Evolutionary conservation across 1,140 invertebrate species (phyloP), one percentile per base, ranked within the genome.

Genomic region (Anastatus disparis): DNA sequence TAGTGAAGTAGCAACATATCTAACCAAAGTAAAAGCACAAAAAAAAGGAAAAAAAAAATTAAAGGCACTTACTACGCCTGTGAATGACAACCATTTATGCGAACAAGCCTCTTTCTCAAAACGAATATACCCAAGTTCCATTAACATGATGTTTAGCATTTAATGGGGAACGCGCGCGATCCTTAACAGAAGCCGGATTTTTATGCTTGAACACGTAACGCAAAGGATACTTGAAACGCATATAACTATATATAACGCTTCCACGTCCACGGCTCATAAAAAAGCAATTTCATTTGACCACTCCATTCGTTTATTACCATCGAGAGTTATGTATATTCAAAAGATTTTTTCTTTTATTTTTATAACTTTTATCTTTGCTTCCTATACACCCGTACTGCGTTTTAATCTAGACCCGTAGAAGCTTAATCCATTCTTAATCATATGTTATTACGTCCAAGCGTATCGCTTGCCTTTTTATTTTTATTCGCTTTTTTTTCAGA

Each of bases 241-340:
- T 42, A n/a, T n/a, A n/a, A n/a, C n/a, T n/a, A n/a, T n/a, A n/a
- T n/a, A n/a, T n/a, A n/a, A n/a, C n/a, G n/a, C n/a, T n/a, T n/a
- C n/a, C n/a, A n/a, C n/a, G n/a, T n/a, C n/a, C n/a, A n/a, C 35
- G 38, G 20, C 35, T 42, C 56, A 22, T 59, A 59, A 59, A 59
- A 59, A 59, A 38, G 38, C 56, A 24, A 59, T 59, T 59, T 27
- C 38, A 59, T 59, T 42, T 15, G 56, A 42, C 56, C 22, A 42
- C 38, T 59, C 56, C 56, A 59, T 59, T 42, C 56, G 38, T 59
- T 59, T 59, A 42, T 59, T 56, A 56, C 53, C 4, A 56, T 56
- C 53, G 53, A 0, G 29, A 52, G 22, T 27, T 52, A 29, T 52
- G 27, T 52, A 24, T 52, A 52, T 48, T n/a, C n/a, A n/a, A n/a